These are phyloP conservation scores for Tichodroma muraria DNA, from an alignment of 2,113 vertebrate species.

Conservation along the genomic window DNA sequence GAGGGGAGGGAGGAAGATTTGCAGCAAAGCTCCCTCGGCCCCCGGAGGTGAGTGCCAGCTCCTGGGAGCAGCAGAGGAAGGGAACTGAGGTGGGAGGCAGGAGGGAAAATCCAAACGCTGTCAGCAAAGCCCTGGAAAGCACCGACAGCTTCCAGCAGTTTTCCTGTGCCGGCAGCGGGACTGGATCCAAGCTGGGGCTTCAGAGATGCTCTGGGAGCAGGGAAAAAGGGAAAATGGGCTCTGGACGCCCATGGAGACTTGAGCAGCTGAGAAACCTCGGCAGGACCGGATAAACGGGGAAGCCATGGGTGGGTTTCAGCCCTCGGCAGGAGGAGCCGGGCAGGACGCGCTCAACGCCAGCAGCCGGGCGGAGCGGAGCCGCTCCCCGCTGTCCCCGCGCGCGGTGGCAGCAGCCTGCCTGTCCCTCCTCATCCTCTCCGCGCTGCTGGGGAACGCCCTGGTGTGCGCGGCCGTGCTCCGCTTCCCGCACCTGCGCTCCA, in stretches of 20 bases:
- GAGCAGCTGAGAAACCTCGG: not conserved
- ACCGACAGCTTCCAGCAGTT: not conserved
- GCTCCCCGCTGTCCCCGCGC: not conserved
- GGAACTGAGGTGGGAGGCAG: not conserved
- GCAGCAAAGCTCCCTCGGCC: not conserved
- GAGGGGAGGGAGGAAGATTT: not conserved
- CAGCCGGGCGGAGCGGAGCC: not conserved
- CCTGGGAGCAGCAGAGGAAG: not conserved
- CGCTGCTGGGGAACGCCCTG: slow-evolving; percentile 75
- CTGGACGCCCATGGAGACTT: not conserved
- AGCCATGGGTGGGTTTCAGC: not conserved
- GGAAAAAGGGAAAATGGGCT: not conserved
- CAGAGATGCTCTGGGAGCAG: not conserved
- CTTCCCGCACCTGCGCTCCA: slow-evolving; percentile 74
- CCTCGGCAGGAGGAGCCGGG: not conserved
- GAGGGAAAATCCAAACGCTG: not conserved
- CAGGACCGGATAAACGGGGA: no score
- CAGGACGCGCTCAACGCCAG: not conserved
- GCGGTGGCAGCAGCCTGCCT: slow-evolving; percentile 69
- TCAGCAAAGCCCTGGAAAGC: not conserved
- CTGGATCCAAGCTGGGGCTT: not conserved
- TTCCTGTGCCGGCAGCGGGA: not conserved
- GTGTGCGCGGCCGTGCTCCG: slow-evolving; percentile 63
- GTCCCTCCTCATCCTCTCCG: slow-evolving; percentile 74
- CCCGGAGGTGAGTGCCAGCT: not conserved